phyloP scores from a whole-genome alignment of 2,113 vertebrate genomes.

The Brienomyrus brachyistius region DNA sequence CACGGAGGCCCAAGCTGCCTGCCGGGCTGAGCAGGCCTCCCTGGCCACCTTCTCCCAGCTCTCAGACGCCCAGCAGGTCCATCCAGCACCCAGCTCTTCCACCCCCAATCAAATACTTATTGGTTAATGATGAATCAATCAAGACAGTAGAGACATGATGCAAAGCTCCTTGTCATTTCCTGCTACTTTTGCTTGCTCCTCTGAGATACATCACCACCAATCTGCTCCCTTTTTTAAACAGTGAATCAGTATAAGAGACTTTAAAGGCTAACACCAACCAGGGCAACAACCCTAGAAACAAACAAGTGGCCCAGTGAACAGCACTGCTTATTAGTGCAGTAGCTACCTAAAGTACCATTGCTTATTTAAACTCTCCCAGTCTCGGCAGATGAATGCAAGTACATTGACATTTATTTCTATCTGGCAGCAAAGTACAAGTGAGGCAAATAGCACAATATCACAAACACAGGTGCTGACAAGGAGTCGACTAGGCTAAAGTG shows the following conservation, averaged over 20 bases:
- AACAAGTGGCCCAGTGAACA: not conserved
- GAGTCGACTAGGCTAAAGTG: not conserved
- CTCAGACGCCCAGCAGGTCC: constrained; percentile 83
- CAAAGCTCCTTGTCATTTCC: not conserved
- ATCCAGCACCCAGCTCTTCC: not conserved
- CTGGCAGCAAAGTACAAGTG: not conserved
- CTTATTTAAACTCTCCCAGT: not conserved
- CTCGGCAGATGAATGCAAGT: not conserved
- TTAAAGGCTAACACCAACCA: not conserved
- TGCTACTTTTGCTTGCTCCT: not conserved
- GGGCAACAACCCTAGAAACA: not conserved
- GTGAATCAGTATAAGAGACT: not conserved
- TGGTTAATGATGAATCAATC: not conserved
- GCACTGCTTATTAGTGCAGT: not conserved
- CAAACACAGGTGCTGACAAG: not conserved
- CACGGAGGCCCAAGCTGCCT: constrained; percentile 61
- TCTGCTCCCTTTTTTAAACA: not conserved
- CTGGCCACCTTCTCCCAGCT: constrained; percentile 77
- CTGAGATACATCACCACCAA: not conserved
- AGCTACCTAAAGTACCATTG: not conserved
- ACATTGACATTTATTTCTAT: not conserved
- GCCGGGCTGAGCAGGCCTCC: constrained; percentile 65
- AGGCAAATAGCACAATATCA: not conserved
- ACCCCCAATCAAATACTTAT: not conserved
- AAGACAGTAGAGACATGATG: not conserved